Evolutionary conservation across 2,888 invertebrate species (phyloP), one percentile per base, ranked within the genome.

Genomic region (Amphipyra berbera): DNA sequence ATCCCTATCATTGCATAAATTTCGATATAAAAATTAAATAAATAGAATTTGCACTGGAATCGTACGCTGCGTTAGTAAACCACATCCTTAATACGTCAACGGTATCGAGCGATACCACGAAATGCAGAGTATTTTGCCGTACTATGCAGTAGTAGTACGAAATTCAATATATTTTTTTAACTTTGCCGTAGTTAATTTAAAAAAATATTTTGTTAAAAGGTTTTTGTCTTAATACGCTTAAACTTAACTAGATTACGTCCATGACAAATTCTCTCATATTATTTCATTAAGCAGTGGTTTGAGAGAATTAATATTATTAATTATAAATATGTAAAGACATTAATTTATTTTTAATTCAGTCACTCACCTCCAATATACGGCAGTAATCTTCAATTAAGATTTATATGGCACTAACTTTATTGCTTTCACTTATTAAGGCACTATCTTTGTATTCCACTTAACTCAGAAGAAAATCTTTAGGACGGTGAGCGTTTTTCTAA

Each of bases 381-480:
- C 38, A 40, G 13, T 30, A 13, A 27, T 14, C 44, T 47, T 38
- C 37, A 30, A 42, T 42, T 27, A 14, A 33, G 13, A 44, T n/a
- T 49, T 15, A 6, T 21, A 37, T 57, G 13, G 44, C 61, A 61
- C 69, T 59, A 68, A 30, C 68, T n/a, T 55, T 55, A 50, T 65
- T 48, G 47, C 58, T 76, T 62, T 68, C 66, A 76, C 56, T 73
- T 12, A 5, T 50, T 55, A 70, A 76, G 65, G 61, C 81, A 79
- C 78, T 60, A 14, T 46, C 21, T 27, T 44, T 4, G 9, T 6
- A 55, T 57, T 14, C 13, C 48, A 68, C 50, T 21, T 10, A 40
- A 30, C 38, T 49, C 54, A 45, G 49, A 40, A 10, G 21, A 13
- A 42, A 68, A 27, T 27, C n/a, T 49, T 27, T 14, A 21, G 3